Base-by-base conservation (phyloP, 64 coral and sea anemone species). In the Catalaphyllia jardinei region DNA sequence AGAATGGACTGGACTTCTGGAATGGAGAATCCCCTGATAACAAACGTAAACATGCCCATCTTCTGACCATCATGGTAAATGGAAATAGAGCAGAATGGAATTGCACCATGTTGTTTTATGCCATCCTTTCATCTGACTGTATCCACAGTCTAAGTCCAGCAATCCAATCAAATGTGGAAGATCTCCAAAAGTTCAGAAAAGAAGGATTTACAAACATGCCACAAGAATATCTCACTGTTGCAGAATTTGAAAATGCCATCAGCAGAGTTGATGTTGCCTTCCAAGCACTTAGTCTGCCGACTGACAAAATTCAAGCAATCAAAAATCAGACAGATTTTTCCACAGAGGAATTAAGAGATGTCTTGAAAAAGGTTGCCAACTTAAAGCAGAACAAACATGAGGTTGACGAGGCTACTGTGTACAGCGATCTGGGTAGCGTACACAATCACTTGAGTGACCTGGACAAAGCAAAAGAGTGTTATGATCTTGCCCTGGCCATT, bases 1-100 rank as follows among this genome's bases (percentile, higher is more conserved):
- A 18, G 27, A 86, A 86, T 33, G 83, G 83, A 86, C 67, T 33
- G 35, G 64, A 86, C 73, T 86, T 86, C 19, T 86, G 49, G 24
- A 16, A 52, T 57, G 54, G 54, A 2, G 54, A 57, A 16, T 14
- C 54, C 1, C 12, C 54, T 57, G 11, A 16, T 12, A 57, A 57
- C 54, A 12, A 57, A 57, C 54, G 11, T 14, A 57, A 16, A 57
- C 10, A 57, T 57, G 54, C 29, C 0, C 14, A 17, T 11, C 59
- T 67, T 39, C 62, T 86, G 67, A 18, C 64, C 22, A 72, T 19
- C 30, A 86, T 86, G 65, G 55, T 51, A 14, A 71, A 27, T n/a
- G 83, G 83, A 33, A 51, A 72, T 28, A 86, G 63, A 61, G 35
- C 6, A 11, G 83, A 86, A 38, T 86, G 83, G 83, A 62, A 71